Evolutionary conservation across 2,113 vertebrate species (phyloP), one percentile per base, ranked within the genome.

Genomic region (Toxotes jaculatrix): DNA sequence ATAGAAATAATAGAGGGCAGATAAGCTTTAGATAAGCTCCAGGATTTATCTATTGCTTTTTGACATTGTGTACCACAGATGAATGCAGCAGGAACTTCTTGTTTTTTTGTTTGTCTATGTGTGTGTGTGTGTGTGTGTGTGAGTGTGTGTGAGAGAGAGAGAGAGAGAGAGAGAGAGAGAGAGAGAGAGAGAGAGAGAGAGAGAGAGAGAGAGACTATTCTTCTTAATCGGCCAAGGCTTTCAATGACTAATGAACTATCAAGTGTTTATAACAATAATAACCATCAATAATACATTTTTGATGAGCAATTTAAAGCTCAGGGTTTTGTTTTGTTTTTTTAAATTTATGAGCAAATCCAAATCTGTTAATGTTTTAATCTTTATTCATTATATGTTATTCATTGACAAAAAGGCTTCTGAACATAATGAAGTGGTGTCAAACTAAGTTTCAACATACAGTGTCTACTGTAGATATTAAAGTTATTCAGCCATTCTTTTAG

Each of bases 1-100:
- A 66, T 40, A 34, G 45, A 71, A 60, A 74, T 73, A 59, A 77
- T 64, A 53, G 36, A 80, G 47, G 42, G 56, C 57, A 70, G 36
- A 55, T 61, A 45, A 40, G n/a, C 19, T 51, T 16, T 23, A 51
- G n/a, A 77, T n/a, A 45, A 65, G 36, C 66, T 36, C 8, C 7
- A 40, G 38, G 7, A 8, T 40, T 73, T 23, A 36, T 73, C 23
- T 31, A 23, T 43, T 53, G 36, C 53, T 61, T 40, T 34, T 70
- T 66, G 55, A 77, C 16, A 1, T 17, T 71, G n/a, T 23, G 60
- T 34, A 23, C 49, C 49, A 43, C 42, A 70, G 42, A 38, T 57
- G 3, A 77, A 70, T 53, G 17, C 17, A 8, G 4, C 13, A 36
- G 14, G 5, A 45, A 19, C 27, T 27, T 27, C 27, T 27, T 27